Base-by-base conservation (phyloP, 2,797 vertebrate genomes). In the Centroberyx gerrardi region DNA sequence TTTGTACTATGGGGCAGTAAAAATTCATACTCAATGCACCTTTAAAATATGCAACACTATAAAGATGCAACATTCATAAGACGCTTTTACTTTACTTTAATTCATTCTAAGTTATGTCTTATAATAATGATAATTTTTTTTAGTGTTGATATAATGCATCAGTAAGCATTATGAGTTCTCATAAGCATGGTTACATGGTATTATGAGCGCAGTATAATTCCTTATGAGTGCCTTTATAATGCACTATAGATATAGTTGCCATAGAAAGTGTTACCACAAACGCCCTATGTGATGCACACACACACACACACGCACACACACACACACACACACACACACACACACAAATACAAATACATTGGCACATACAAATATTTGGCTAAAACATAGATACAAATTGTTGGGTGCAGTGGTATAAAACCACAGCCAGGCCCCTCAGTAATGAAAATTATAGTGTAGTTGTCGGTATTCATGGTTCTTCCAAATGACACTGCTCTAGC, bases 401-500 rank as follows among this genome's bases (percentile, higher is more conserved):
- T 76, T 87, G 74, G 58, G 76, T 78, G 70, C 74, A 13, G 48
- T 68, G 63, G 76, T 83, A 62, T 80, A 76, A 75, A 84, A 71
- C 73, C 80, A 72, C 81, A 85, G 83, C 69, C 74, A 18, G 60
- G 65, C 83, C 84, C 77, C 82, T 79, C 83, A 85, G 90, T 94
- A 93, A 95, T 95, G 95, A 94, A 95, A 95, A 95, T 95, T 86
- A 92, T 90, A 93, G 92, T 90, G 89, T 90, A 87, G 89, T 76
- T 87, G 87, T 89, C 88, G 29, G 76, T 91, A 77, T 76, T 86
- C 79, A 68, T 67, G 85, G 81, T 62, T 84, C 74, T 62, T 69
- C 84, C 86, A 84, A 92, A 91, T 92, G 85, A 90, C 78, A 67
- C 52, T 0, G 33, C 64, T 56, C 52, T 10, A 27, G 52, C 49